Evolutionary conservation across 2,797 vertebrate species (phyloP).

Genomic region (Oceanodroma leucorhoa): DNA sequence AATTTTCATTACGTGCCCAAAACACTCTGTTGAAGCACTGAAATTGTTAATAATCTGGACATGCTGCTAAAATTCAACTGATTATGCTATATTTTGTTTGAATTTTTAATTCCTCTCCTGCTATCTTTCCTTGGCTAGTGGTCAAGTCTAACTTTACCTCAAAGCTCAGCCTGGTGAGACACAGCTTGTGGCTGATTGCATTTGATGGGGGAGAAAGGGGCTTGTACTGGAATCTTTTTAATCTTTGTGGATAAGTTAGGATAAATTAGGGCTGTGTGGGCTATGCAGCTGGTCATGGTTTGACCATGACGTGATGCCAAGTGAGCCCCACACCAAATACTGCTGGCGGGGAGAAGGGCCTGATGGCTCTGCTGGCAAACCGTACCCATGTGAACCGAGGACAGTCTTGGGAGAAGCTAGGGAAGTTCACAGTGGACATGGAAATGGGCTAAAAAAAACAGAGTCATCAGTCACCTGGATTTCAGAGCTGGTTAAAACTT

Average conservation of each 20-base stretch:
- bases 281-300: neutral
- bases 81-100: neutral
- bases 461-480: neutral
- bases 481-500: neutral
- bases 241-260: neutral
- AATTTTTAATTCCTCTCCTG: constrained; percentile 22
- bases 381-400: neutral
- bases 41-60: neutral
- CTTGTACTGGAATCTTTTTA: neutral
- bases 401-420: fast-evolving
- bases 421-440: neutral
- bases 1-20: neutral
- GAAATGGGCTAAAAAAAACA: neutral
- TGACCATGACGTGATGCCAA: neutral
- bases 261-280: neutral
- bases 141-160: neutral
- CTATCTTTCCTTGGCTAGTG: neutral
- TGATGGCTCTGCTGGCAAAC: neutral
- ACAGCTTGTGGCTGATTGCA: constrained; percentile 50
- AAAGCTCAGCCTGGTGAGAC: neutral
- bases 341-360: neutral
- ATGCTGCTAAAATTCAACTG: neutral
- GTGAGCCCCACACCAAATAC: neutral
- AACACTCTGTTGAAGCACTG: neutral
- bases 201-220: neutral